phyloP scores from a whole-genome alignment of 2,113 vertebrate genomes.

The Nasalis larvatus region DNA sequence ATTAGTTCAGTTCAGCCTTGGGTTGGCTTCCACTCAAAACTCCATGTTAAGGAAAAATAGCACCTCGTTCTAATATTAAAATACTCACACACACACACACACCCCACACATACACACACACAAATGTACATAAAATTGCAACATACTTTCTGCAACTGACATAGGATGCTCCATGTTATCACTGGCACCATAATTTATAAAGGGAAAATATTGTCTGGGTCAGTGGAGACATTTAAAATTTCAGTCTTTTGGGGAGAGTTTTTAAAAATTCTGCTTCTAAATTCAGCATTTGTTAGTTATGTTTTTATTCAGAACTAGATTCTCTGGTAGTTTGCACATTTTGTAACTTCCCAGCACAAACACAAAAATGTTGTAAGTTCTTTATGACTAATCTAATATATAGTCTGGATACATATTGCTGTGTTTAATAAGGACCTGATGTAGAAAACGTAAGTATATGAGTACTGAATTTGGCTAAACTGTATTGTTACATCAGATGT shows the following conservation, averaged over 20 bases:
- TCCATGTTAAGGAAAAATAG: neutral
- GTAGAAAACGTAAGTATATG: neutral
- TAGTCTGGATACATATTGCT: neutral
- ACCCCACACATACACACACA: too few relatives aligned
- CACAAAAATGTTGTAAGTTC: neutral
- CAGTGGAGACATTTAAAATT: neutral
- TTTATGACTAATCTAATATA: neutral
- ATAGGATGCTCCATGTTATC: neutral
- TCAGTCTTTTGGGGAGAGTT: fast-evolving
- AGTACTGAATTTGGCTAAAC: neutral
- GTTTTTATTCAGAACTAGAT: neutral
- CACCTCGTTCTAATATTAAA: neutral
- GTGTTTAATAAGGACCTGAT: neutral
- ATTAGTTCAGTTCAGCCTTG: neutral
- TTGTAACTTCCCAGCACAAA: neutral
- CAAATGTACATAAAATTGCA: neutral
- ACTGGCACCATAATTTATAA: neutral
- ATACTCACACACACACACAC: too few relatives aligned
- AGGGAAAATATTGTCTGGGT: neutral
- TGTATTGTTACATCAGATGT: neutral
- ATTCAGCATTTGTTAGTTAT: neutral
- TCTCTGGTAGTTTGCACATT: neutral
- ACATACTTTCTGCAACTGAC: neutral
- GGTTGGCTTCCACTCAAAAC: slow-evolving; percentile 28
- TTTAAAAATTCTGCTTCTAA: neutral